phyloP scores from a whole-genome alignment of 2,113 vertebrate genomes.

The Lepus timidus region DNA sequence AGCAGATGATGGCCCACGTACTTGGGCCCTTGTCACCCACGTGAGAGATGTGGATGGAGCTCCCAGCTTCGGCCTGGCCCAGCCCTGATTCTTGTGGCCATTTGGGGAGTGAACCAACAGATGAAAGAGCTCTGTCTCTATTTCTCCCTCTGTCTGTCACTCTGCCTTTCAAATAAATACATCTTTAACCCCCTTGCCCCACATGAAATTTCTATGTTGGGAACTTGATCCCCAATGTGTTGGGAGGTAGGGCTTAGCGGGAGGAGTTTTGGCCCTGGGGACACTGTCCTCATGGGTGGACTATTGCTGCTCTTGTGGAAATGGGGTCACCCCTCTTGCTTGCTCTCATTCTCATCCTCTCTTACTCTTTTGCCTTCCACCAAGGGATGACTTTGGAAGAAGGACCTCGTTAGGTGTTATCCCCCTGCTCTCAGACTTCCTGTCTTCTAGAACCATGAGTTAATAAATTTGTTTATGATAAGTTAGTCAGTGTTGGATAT shows the following conservation, averaged over 20 bases:
- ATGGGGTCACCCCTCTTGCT: not conserved
- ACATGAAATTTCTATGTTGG: not conserved
- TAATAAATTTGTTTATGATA: not conserved
- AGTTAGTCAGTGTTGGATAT: not conserved
- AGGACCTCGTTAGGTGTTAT: not conserved
- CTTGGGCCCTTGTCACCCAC: no score
- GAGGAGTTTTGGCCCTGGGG: not conserved
- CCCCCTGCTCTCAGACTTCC: not conserved
- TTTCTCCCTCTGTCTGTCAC: no score
- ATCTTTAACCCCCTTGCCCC: no score
- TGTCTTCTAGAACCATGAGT: not conserved
- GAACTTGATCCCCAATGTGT: not conserved
- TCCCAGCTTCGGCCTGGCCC: no score
- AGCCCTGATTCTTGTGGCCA: no score
- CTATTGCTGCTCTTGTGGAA: not conserved
- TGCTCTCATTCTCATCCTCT: not conserved
- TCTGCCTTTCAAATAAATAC: no score
- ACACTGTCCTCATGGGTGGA: no score
- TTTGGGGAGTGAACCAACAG: no score
- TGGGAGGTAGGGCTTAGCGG: no score
- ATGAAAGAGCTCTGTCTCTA: no score
- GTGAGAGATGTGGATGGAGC: no score
- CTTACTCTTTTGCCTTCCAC: not conserved
- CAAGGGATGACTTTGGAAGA: not conserved
- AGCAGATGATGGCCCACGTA: no score